Conservation (phyloP, 1,140 invertebrate genomes). For the Drosophila neocordata region DNA sequence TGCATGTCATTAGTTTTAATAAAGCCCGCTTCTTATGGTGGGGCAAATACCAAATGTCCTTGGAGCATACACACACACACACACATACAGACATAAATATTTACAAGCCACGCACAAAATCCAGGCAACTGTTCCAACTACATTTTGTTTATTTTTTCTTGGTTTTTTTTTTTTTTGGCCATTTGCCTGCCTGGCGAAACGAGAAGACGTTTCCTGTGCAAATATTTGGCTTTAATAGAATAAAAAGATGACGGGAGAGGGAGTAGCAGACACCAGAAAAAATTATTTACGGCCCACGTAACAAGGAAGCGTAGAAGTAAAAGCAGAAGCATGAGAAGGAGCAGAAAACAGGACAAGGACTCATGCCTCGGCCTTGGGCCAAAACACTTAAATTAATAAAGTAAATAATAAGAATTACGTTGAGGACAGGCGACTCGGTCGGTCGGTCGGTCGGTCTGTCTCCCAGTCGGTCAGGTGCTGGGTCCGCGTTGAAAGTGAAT, state of each 20-base stretch:
- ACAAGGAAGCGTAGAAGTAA: slow-evolving; percentile 15
- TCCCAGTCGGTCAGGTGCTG: slow-evolving; percentile 34
- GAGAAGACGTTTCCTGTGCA: slow-evolving; percentile 48
- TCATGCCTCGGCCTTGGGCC: slow-evolving; percentile 42
- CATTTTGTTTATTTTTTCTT: slow-evolving; percentile 13
- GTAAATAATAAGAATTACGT: slow-evolving; percentile 78
- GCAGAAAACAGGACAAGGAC: slow-evolving; percentile 1
- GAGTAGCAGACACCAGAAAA: slow-evolving; percentile 9
- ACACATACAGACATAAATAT: slow-evolving; percentile 6
- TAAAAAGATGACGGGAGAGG: slow-evolving; percentile 65
- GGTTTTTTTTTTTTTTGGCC: slow-evolving; percentile 25
- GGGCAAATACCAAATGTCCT: slow-evolving; percentile 22
- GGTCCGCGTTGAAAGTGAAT: slow-evolving; percentile 70
- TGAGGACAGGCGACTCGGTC: slow-evolving; percentile 20
- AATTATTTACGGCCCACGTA: slow-evolving; percentile 54
- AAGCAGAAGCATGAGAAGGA: neutral
- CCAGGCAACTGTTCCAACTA: neutral
- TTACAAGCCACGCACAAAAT: slow-evolving; percentile 12
- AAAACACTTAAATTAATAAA: slow-evolving; percentile 81
- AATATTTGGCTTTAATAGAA: slow-evolving; percentile 81
- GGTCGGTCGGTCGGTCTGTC: neutral
- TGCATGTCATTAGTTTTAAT: slow-evolving; percentile 72
- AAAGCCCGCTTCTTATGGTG: slow-evolving; percentile 46
- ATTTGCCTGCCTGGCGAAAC: slow-evolving; percentile 34
- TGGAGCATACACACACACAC: slow-evolving; percentile 33